These are phyloP conservation scores for Chanos chanos DNA, from an alignment of 2,797 vertebrate genomes.

Conservation along the genomic window DNA sequence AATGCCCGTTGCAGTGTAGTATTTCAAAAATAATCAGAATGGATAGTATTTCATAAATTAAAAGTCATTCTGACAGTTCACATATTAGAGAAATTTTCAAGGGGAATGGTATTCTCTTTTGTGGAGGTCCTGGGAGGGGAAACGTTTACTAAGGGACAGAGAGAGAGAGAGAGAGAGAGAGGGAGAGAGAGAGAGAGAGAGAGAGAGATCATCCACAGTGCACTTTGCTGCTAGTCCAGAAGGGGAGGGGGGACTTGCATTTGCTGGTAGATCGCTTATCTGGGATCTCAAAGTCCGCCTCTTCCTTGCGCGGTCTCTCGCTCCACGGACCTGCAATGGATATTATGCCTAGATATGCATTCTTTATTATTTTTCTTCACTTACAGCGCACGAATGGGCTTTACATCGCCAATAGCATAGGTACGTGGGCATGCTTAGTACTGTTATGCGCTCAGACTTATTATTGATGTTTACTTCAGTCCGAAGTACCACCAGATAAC, in stretches of 20 bases:
- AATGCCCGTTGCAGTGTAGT: too few relatives aligned
- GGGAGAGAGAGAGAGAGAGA: background rate
- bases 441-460: constrained; percentile 13
- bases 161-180: background rate
- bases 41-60: too few relatives aligned
- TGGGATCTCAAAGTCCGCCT: constrained; percentile 48
- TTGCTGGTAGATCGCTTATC: constrained; percentile 44
- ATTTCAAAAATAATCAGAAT: too few relatives aligned
- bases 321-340: constrained; percentile 55
- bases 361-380: constrained; percentile 47
- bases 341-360: constrained; percentile 42
- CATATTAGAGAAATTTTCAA: too few relatives aligned
- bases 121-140: background rate
- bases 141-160: too few relatives aligned
- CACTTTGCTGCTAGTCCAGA: constrained; percentile 43
- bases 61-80: too few relatives aligned
- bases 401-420: constrained; percentile 52
- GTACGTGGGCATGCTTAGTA: constrained; percentile 42
- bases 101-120: constrained; percentile 1
- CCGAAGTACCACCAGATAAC: background rate
- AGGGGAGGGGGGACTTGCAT: constrained; percentile 29
- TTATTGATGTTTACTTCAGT: constrained; percentile 24
- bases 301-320: constrained; percentile 34
- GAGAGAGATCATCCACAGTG: constrained; percentile 29
- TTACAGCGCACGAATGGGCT: constrained; percentile 44